Evolutionary conservation across 1,140 invertebrate genomes (phyloP), one percentile per base, ranked within the genome.

Genomic region (Lasioglossum albipes): DNA sequence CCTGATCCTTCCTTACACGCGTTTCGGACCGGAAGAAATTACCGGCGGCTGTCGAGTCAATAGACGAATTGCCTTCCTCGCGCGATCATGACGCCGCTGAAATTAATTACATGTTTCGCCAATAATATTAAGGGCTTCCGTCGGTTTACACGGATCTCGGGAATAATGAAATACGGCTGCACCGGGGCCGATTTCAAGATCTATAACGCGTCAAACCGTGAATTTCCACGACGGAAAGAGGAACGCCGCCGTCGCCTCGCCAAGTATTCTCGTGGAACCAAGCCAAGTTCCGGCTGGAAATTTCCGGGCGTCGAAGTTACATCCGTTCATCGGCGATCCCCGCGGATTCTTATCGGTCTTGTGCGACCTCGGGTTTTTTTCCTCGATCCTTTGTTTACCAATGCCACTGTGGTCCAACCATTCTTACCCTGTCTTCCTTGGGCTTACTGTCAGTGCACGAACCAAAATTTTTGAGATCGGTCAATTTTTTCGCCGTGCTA

Each of bases 211-310:
- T 20, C 45, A 10, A 16, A 20, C 36, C 49, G 66, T 78, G 61
- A 64, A 84, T 84, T 84, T 75, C 16, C 71, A 45, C 57, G 82
- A 82, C 54, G 49, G 64, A 16, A 65, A 77, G 73, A 80, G 57
- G 69, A 62, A 74, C 36, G 54, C 27, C 36, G 54, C 27, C 61
- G 71, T 49, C 57, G 62, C 67, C 57, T 73, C 49, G 64, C 31
- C 20, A 45, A 59, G n/a, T 49, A 59, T 81, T 49, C 36, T 72
- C 64, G 61, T 76, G 70, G 69, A 76, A 84, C 41, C 12, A 18
- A 52, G 83, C 64, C 70, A 85, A 81, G 76, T 70, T 57, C 65
- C 68, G 52, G 18, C 45, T 65, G 65, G 67, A 84, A 73, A 74
- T 82, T 77, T 69, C 74, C 61, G 59, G 69, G 72, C 49, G n/a